Evolutionary conservation across 2,113 vertebrate species (phyloP).

Genomic region (Nipponia nippon): DNA sequence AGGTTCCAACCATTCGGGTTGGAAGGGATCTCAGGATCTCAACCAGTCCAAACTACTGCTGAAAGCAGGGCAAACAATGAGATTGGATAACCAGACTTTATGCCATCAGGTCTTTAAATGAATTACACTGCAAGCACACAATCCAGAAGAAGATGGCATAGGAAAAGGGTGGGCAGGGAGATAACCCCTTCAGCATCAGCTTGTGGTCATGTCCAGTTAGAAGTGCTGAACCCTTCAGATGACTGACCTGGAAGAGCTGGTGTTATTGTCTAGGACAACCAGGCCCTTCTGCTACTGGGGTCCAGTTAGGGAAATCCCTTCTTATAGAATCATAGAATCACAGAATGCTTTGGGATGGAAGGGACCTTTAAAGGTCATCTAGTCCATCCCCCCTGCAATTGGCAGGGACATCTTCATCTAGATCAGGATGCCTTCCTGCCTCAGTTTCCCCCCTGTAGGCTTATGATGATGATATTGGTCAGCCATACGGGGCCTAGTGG

Average conservation of each 20-base stretch:
- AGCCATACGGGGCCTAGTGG: background rate
- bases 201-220: background rate
- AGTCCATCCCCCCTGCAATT: too few relatives aligned
- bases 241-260: background rate
- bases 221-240: background rate
- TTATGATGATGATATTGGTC: background rate
- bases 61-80: background rate
- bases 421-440: background rate
- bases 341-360: too few relatives aligned
- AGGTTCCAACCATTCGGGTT: background rate
- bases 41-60: background rate
- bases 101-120: background rate
- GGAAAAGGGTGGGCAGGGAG: background rate
- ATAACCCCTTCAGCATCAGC: background rate
- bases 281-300: background rate
- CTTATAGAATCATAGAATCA: too few relatives aligned
- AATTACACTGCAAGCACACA: background rate
- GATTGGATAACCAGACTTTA: background rate
- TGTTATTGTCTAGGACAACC: background rate
- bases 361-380: too few relatives aligned
- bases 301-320: background rate
- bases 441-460: background rate
- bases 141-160: background rate
- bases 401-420: too few relatives aligned
- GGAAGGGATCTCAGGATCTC: background rate